These are phyloP conservation scores for Anastrepha obliqua DNA, from an alignment of 1,140 invertebrate genomes.

Conservation along the genomic window DNA sequence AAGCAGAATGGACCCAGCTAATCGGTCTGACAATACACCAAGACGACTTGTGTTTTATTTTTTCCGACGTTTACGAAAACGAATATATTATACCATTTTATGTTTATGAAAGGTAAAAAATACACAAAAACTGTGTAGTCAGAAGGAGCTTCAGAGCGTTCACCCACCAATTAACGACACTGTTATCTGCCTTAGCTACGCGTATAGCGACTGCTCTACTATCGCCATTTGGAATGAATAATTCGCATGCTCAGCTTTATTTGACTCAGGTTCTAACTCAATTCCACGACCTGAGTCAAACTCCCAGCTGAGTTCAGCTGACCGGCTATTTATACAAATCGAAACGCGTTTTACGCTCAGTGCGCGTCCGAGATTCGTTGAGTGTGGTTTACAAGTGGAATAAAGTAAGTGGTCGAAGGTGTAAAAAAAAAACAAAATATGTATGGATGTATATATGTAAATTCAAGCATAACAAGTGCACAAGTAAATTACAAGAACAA, in stretches of 20 bases:
- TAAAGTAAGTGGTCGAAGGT: too few relatives aligned
- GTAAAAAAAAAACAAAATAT: neutral
- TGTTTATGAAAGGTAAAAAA: too few relatives aligned
- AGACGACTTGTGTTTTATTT: too few relatives aligned
- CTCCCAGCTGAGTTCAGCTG: neutral
- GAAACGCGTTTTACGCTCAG: slow-evolving; percentile 16
- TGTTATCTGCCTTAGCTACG: neutral
- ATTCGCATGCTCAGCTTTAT: neutral
- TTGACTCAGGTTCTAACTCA: slow-evolving; percentile 19
- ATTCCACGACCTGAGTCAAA: neutral
- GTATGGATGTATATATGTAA: neutral
- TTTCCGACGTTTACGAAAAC: too few relatives aligned
- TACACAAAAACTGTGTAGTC: too few relatives aligned
- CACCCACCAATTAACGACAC: too few relatives aligned
- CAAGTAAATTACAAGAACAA: neutral
- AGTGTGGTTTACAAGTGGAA: neutral
- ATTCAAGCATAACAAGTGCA: neutral
- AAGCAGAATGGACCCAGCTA: too few relatives aligned
- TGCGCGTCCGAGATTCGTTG: neutral
- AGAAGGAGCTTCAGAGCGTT: too few relatives aligned
- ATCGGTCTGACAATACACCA: too few relatives aligned
- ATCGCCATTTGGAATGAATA: neutral
- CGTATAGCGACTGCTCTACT: neutral
- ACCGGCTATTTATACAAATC: slow-evolving; percentile 36
- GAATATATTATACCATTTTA: too few relatives aligned